Evolutionary conservation across 1,140 invertebrate genomes (phyloP), one percentile per base, ranked within the genome.

Genomic region (Samia ricini): DNA sequence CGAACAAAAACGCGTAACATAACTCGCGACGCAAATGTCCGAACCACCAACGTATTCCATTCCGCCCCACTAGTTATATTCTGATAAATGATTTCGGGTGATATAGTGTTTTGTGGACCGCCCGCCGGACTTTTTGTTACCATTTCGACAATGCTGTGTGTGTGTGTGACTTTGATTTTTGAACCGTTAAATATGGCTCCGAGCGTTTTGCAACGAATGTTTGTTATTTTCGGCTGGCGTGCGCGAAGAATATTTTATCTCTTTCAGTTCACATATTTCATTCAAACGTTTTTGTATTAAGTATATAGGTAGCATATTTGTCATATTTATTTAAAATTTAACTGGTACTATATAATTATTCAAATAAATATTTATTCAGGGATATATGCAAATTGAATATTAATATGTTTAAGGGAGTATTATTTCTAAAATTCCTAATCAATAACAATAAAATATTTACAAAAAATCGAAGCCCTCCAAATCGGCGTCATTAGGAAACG

Each of bases 41-140:
- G 72, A 62, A 69, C 68, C 77, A 69, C 68, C 77, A 82, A 77
- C 75, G 76, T 79, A 69, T 69, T 69, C 72, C 61, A 71, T 78
- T 72, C 72, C 75, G 65, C 73, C 75, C 76, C 76, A 83, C 75
- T 85, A 83, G 83, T 82, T 83, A 81, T 77, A 79, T 74, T 73
- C 77, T 83, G 83, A 85, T 83, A 85, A 85, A 85, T 83, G 83
- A 85, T 80, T 76, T 63, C 61, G 66, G 61, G 71, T 81, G 76
- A 82, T 79, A 79, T 75, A 84, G 77, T 75, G 75, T 67, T 64
- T 72, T 67, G 66, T 64, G 64, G 51, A 69, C 69, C 69, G 57
- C 21, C 61, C 33, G 57, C 21, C 61, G 23, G 52, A 65, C 59
- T 74, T 79, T 79, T 78, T 74, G 68, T 78, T 79, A 67, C 55